Conservation (phyloP, 1,140 invertebrate genomes). For the Phthorimaea operculella region DNA sequence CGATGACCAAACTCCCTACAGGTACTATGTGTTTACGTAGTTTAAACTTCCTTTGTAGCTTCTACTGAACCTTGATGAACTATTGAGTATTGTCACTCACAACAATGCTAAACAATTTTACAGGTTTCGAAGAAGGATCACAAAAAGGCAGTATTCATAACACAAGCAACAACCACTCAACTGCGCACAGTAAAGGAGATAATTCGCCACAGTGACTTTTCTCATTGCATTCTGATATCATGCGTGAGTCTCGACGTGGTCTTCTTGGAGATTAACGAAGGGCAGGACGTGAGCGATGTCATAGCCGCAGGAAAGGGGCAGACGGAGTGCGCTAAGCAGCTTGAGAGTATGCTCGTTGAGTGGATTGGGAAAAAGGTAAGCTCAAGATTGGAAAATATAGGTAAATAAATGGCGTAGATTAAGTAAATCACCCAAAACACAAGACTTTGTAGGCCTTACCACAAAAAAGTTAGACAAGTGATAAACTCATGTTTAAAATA, state of each 20-base stretch:
- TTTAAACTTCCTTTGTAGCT: too few species aligned
- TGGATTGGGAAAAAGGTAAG: conserved; percentile 54
- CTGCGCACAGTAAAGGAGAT: conserved; percentile 65
- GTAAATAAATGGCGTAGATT: too few species aligned
- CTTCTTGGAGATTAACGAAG: conserved; percentile 51
- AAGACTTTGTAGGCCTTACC: too few species aligned
- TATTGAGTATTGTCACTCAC: not conserved
- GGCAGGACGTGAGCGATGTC: conserved; percentile 46
- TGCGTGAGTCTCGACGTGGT: conserved; percentile 51
- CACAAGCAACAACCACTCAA: conserved; percentile 62
- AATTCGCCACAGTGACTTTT: conserved; percentile 67
- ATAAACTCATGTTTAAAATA: too few species aligned
- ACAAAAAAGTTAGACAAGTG: too few species aligned
- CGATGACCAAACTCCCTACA: too few species aligned
- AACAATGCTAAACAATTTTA: conserved; percentile 4
- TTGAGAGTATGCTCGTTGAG: conserved; percentile 46
- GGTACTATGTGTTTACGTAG: too few species aligned
- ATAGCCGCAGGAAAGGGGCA: conserved; percentile 38
- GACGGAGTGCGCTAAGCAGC: conserved; percentile 39
- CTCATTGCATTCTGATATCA: conserved; percentile 70
- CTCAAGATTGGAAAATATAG: too few species aligned
- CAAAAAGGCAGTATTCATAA: conserved; percentile 71
- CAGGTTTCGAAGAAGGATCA: conserved; percentile 51
- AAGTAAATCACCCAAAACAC: too few species aligned
- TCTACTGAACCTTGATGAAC: not conserved